Base-by-base conservation (phyloP, 1,140 invertebrate genomes). In the Lucilia cuprina region DNA sequence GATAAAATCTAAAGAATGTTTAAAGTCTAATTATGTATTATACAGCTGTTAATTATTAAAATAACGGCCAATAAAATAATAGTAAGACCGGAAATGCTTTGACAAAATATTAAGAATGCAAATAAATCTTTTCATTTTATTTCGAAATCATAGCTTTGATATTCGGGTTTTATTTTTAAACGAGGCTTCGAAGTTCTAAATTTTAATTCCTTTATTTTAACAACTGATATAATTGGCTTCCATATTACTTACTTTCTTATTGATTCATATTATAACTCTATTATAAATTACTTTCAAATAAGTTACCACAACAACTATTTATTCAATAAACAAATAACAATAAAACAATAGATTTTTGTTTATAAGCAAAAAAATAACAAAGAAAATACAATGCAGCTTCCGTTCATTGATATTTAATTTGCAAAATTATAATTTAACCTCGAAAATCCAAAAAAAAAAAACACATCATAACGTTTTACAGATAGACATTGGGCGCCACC, bases 401-500 rank as follows among this genome's bases (percentile, higher is more conserved):
- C 19, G 75, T 78, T 78, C 35, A 78, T 78, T 78, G 34, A 78
- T 47, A 78, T 5, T 78, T 78, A 78, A 75, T 78, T 78, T 47
- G 17, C 75, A 78, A 35, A 47, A 47, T 47, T 47, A 47, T 78
- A 12, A 47, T 19, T 41, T 35, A 47, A 47, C 14, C 8, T n/a
- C 74, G 10, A 75, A 75, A 34, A 30, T 5, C 5, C 13, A 75
- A 34, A 10, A 75, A 30, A 14, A 35, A 75, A 75, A 4, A 34
- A 5, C 30, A 34, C 14, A 30, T 75, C 74, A 75, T 75, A 78
- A 78, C 19, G 34, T 78, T 78, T 8, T 19, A 30, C 25, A 17
- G 35, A 19, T 78, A 78, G 75, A 78, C 75, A 78, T 78, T 78
- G 35, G 75, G 75, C 75, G 75, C 75, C 75, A 78, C 75, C 75